Evolutionary conservation across 2,888 invertebrate genomes (phyloP).

Genomic region (Plagiodera versicolora): DNA sequence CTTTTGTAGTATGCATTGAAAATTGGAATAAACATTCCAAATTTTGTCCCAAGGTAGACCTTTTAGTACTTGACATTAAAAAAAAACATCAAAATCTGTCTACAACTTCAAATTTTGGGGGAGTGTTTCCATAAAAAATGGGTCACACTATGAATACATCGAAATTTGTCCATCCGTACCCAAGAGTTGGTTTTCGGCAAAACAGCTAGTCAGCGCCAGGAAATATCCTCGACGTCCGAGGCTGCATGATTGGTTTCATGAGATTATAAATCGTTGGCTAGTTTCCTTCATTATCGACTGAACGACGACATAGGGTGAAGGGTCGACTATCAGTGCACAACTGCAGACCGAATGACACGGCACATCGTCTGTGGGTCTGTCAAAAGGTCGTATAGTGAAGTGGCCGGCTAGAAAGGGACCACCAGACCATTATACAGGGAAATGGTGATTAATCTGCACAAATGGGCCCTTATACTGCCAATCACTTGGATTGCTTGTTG

Average conservation of each 20-base stretch:
- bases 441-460: constrained; percentile 49
- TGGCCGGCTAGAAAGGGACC: constrained; percentile 46
- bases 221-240: no score
- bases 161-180: no score
- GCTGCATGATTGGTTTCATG: background rate
- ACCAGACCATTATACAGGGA: constrained; percentile 42
- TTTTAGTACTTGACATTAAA: no score
- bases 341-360: constrained; percentile 29
- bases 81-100: no score
- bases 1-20: no score
- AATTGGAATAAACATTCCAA: no score
- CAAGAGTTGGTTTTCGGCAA: no score
- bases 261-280: constrained; percentile 20
- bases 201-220: no score
- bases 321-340: constrained; percentile 19
- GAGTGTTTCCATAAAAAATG: no score
- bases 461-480: constrained; percentile 45
- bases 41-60: no score
- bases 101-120: no score
- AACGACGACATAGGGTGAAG: constrained; percentile 20
- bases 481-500: constrained; percentile 47
- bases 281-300: constrained; percentile 17
- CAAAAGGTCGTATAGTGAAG: constrained; percentile 46
- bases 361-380: constrained; percentile 26
- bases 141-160: no score